These are phyloP conservation scores for Mormoops blainvillei DNA, from an alignment of 2,113 vertebrate species.

Conservation along the genomic window DNA sequence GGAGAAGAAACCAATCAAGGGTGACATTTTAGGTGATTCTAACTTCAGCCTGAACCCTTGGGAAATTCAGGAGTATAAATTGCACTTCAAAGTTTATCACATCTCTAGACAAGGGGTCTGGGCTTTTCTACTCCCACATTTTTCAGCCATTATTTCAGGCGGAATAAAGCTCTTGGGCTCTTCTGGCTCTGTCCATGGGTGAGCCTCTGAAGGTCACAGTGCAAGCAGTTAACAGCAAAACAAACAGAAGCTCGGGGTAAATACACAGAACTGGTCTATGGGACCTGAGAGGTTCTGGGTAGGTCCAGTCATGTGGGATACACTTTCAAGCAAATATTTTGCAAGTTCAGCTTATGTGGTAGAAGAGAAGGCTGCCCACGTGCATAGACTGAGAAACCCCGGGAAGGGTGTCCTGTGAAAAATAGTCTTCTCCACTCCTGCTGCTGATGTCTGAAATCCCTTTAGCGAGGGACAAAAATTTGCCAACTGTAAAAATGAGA, in stretches of 20 bases:
- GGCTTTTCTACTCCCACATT: background rate
- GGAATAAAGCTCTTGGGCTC: background rate
- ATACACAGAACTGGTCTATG: background rate
- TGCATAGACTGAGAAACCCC: background rate
- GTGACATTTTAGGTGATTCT: background rate
- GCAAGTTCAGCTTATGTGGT: background rate
- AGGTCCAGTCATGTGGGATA: background rate
- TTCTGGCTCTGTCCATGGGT: background rate
- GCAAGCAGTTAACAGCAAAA: background rate
- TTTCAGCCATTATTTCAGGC: background rate
- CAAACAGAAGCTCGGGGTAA: background rate
- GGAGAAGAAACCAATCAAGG: background rate
- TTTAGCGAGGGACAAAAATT: background rate
- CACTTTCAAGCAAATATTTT: background rate
- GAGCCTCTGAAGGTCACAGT: background rate
- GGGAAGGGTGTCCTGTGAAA: background rate
- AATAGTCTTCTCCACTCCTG: background rate
- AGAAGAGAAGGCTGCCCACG: background rate
- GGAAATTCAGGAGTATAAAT: background rate
- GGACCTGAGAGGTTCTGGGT: background rate
- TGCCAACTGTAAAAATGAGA: background rate
- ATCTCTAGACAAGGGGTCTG: background rate
- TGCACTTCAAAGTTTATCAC: background rate
- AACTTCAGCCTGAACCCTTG: background rate
- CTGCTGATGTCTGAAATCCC: background rate